Evolutionary conservation across 2,113 vertebrate genomes (phyloP), one percentile per base, ranked within the genome.

Genomic region (Pao palembangensis): DNA sequence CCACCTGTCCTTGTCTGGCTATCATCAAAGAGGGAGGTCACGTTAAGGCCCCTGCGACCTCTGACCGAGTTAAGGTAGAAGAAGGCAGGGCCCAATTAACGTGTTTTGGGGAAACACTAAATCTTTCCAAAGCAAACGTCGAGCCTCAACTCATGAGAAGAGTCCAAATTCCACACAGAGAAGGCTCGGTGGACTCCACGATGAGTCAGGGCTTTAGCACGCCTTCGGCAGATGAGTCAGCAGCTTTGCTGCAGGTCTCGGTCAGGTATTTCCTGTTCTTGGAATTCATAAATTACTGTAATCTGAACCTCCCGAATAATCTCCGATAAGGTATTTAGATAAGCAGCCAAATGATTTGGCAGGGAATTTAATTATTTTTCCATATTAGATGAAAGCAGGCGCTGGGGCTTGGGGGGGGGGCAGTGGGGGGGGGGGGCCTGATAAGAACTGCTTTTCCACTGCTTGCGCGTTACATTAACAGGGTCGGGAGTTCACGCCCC

Each of bases 401-500:
- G 61, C 76, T 64, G 77, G 69, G 77, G 76, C 73, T 23, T 2
- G 2, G 21, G 21, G 21, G 21, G 21, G 21, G 21, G 2, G 21
- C 2, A 3, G 21, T 23, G 21, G 21, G 10, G 41, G 81, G 68
- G 71, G 63, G 79, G 61, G 25, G 54, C 43, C 67, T 18, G 71
- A 80, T 78, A 81, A 79, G 57, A 76, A 20, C 61, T 51, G 44
- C 53, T 54, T 81, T 74, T 78, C 63, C 58, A 64, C 48, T 18
- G 17, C 51, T 69, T 14, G 38, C 76, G 76, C 50, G 79, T 84
- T 82, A 84, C 82, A 85, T 83, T 85, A 83, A 74, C 53, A 19
- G 69, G 88, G 79, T 90, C 85, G 28, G 53, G 67, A 88, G 85
- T 90, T 89, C 87, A 88, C 20, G 66, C 57, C 79, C 75, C 72